phyloP scores from a whole-genome alignment of 2,797 vertebrate species.

The Fratercula arctica region DNA sequence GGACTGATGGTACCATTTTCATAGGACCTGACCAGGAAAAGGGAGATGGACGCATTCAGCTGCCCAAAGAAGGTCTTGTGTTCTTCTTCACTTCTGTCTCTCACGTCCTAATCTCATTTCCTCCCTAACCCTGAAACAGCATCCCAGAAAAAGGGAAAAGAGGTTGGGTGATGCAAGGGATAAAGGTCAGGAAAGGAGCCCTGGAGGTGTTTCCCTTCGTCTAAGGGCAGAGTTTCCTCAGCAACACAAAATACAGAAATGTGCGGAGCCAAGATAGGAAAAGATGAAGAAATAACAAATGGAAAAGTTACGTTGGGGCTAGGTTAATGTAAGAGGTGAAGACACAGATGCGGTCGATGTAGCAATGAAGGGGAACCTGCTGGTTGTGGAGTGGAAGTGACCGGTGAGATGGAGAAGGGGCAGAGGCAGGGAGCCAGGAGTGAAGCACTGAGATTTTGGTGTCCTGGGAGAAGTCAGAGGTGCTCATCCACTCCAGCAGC shows the following conservation, averaged over 20 bases:
- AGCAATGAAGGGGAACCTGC: not conserved
- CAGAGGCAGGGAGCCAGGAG: not conserved
- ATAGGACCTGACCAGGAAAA: not conserved
- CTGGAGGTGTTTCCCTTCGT: not conserved
- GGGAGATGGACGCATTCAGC: not conserved
- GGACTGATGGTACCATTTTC: not conserved
- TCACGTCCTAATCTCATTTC: not conserved
- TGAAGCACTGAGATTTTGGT: not conserved
- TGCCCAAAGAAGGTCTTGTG: not conserved
- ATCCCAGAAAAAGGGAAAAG: not conserved
- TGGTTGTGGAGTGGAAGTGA: not conserved
- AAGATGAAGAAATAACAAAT: not conserved
- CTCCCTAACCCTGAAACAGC: not conserved
- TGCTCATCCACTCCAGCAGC: not conserved
- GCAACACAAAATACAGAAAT: not conserved
- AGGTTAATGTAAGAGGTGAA: not conserved
- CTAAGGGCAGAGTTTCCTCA: not conserved
- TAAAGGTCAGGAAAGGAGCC: not conserved
- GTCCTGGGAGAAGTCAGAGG: not conserved
- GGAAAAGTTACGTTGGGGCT: not conserved
- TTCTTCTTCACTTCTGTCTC: not conserved
- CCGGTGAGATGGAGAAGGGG: not conserved
- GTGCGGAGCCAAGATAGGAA: not conserved
- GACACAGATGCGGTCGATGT: not conserved
- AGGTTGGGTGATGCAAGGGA: not conserved